phyloP scores from a whole-genome alignment of 2,888 invertebrate species.

The Leptura quadrifasciata region DNA sequence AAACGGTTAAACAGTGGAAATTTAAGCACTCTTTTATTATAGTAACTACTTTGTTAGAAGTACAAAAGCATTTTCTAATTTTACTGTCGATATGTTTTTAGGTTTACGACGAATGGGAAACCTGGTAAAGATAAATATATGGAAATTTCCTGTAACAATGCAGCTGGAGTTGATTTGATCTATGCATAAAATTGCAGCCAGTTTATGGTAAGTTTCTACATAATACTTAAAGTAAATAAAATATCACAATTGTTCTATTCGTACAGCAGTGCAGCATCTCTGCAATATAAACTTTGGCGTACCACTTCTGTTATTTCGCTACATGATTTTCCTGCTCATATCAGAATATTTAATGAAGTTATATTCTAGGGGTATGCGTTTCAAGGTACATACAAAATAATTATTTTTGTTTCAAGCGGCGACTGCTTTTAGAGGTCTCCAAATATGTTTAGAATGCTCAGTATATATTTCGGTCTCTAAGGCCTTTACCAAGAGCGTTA shows the following conservation, averaged over 20 bases:
- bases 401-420: too few relatives aligned
- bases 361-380: too few relatives aligned
- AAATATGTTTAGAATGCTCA: too few relatives aligned
- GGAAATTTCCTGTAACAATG: not conserved
- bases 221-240: conserved; percentile 12
- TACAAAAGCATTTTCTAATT: not conserved
- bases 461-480: too few relatives aligned
- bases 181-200: not conserved
- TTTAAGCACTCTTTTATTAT: not conserved
- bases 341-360: conserved; percentile 2
- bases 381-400: too few relatives aligned
- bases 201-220: conserved; percentile 17
- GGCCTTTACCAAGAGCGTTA: too few relatives aligned
- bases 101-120: not conserved
- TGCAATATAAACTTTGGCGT: conserved; percentile 10
- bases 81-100: not conserved
- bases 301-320: not conserved
- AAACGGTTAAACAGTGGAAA: too few relatives aligned
- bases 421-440: too few relatives aligned
- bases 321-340: not conserved
- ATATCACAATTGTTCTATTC: conserved; percentile 11
- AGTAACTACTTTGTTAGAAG: not conserved
- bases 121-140: not conserved
- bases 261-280: conserved; percentile 6
- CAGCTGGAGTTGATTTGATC: conserved; percentile 12